A percentile compares a stretch with the other conserved stretches of the same genome.
Conservation (phyloP, 2,797 vertebrate species). For the Morelia viridis region DNA sequence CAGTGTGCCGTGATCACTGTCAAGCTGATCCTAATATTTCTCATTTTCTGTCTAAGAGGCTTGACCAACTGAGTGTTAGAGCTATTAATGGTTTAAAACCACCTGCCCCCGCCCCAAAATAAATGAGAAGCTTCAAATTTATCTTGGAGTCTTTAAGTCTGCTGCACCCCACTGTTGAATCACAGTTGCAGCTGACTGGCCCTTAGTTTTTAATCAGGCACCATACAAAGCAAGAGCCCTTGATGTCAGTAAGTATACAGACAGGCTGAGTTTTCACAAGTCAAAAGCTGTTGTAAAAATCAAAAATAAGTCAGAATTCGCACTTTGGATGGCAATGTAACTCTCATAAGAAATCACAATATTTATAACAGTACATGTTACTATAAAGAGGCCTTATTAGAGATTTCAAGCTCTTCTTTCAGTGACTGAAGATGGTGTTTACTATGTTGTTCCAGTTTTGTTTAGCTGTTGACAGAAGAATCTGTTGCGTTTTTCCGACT, state of each 20-base stretch:
- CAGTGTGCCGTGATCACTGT: conserved; percentile 4
- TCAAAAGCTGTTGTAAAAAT: background rate
- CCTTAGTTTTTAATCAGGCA: background rate
- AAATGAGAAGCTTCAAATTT: background rate
- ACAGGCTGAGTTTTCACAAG: background rate
- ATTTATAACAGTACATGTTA: background rate
- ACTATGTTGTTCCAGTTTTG: background rate
- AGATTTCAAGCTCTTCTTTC: background rate
- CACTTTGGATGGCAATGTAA: background rate
- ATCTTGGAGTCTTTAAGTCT: background rate
- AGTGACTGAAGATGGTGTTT: background rate
- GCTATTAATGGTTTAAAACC: background rate
- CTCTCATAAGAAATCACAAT: background rate
- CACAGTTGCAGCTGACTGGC: background rate
- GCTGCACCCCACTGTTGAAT: background rate
- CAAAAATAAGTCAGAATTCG: background rate
- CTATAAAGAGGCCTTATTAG: background rate
- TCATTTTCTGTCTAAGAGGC: background rate
- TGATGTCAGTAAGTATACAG: background rate
- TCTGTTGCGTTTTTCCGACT: background rate
- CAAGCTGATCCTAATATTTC: background rate
- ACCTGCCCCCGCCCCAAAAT: background rate
- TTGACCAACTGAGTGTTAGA: background rate
- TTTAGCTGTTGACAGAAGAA: background rate
- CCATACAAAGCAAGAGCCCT: background rate